Base-by-base conservation (phyloP, 2,113 vertebrate species). In the Tetrao urogallus region DNA sequence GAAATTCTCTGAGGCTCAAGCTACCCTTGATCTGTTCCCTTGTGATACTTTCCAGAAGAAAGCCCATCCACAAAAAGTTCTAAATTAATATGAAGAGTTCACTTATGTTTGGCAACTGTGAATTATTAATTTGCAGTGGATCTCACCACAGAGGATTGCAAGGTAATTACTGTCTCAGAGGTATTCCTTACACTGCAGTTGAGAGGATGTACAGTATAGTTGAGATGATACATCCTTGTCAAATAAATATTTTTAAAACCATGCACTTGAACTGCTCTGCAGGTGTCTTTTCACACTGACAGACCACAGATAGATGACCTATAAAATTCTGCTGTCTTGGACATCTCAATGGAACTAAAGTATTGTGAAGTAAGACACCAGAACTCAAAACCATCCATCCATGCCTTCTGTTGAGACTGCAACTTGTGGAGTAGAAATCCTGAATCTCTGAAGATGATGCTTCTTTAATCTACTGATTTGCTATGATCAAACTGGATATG, bases 21-120 rank as follows among this genome's bases (percentile, higher is more conserved):
- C 58, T 82, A 85, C 52, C 20, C 70, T 85, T 82, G 52, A 82
- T 82, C 74, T 69, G 43, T 15, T 91, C 63, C 81, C 82, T 80
- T 58, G 30, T 82, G 67, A 63, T 73, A 45, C 47, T 52, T 76
- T 69, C 36, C 72, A 91, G 75, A 88, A 91, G 64, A 91, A 96
- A 94, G 34, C 28, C 66, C 40, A 87, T 65, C 84, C 84, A 89
- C 70, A 72, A 19, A 20, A 84, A 63, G 21, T 69, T 93, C 67
- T 66, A 77, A 76, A 89, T 82, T 57, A 80, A 79, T 50, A 70
- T 13, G n/a, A 89, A 86, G 30, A 28, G 74, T 63, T 89, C 27
- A 7, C 36, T 86, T 69, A 42, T 77, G 40, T 80, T 91, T 80
- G 85, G 56, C n/a, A 93, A 81, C 74, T 34, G n/a, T 80, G 60